Conservation (phyloP, 2,888 invertebrate genomes). For the Pterostichus niger region DNA sequence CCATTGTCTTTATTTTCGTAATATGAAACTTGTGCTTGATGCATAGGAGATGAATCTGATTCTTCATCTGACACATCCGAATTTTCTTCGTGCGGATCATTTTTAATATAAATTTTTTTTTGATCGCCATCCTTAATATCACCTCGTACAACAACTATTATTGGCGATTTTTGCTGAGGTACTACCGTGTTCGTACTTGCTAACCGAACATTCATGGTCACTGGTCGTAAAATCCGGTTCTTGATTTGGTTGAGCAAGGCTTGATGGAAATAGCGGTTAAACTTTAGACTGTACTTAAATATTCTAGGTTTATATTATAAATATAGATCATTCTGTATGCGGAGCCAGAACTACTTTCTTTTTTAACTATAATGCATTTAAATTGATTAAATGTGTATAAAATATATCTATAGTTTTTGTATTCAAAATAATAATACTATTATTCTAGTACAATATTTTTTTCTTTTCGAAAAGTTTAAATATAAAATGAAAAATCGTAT, state of each 20-base stretch:
- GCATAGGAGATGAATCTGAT: conserved; percentile 30
- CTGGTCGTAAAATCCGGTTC: neutral
- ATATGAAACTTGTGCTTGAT: conserved; percentile 44
- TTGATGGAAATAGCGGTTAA: conserved; percentile 23
- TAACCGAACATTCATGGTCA: conserved; percentile 55
- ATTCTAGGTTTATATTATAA: no score
- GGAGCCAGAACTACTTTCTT: neutral
- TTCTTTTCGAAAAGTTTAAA: no score
- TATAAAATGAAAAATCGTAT: neutral
- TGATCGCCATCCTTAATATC: neutral
- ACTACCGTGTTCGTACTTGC: conserved; percentile 51
- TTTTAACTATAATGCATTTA: no score
- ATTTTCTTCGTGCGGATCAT: conserved; percentile 39
- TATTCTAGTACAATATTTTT: no score
- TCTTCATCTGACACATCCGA: conserved; percentile 34
- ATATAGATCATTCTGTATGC: no score
- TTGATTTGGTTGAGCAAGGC: neutral
- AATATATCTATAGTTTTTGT: no score
- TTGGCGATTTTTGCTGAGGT: conserved; percentile 46
- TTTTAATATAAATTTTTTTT: conserved; percentile 46
- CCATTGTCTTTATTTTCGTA: conserved; percentile 55
- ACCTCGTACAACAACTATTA: conserved; percentile 43
- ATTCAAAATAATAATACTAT: no score
- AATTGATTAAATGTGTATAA: no score
- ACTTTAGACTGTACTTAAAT: conserved; percentile 4